Percentiles rank a stretch among this genome's conserved stretches.
Evolutionary conservation across 2,797 vertebrate species (phyloP).

Genomic region (Crypturellus tataupa): DNA sequence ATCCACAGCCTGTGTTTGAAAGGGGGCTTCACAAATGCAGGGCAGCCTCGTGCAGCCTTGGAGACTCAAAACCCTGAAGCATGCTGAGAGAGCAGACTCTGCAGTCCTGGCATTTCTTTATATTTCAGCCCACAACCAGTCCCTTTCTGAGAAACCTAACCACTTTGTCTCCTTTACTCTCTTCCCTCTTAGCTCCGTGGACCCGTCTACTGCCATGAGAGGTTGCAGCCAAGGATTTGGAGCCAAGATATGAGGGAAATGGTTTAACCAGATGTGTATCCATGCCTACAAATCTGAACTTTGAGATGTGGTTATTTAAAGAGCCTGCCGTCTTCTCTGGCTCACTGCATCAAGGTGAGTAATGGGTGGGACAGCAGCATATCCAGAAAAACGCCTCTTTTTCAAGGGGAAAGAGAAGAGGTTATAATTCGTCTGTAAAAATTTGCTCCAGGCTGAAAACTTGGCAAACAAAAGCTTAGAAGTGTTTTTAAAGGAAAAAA

Average conservation of each 20-base stretch:
- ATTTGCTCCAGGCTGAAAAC: constrained; percentile 71
- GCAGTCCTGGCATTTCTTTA: constrained; percentile 23
- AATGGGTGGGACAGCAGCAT: constrained; percentile 63
- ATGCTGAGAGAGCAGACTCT: constrained; percentile 33
- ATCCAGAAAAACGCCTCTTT: constrained; percentile 66
- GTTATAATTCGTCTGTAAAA: constrained; percentile 55
- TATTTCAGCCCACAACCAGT: constrained; percentile 57
- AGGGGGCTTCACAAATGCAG: not conserved
- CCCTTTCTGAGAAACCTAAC: constrained; percentile 72
- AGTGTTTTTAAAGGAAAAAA: constrained; percentile 60
- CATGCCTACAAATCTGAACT: not conserved
- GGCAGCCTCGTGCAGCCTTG: not conserved
- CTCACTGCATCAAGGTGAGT: constrained; percentile 56
- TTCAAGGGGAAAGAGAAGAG: constrained; percentile 40
- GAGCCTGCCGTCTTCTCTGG: constrained; percentile 29
- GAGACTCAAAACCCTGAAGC: not conserved
- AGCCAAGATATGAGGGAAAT: constrained; percentile 62
- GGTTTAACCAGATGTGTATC: constrained; percentile 64
- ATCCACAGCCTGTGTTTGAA: not conserved
- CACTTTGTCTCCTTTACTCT: constrained; percentile 46
- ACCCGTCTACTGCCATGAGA: constrained; percentile 36
- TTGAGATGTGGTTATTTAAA: constrained; percentile 23
- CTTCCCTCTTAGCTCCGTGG: constrained; percentile 59
- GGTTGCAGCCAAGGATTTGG: constrained; percentile 44
- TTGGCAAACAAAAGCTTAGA: constrained; percentile 68